Percentiles rank a stretch among this genome's conserved stretches.
These are phyloP conservation scores for Fratercula arctica DNA, from an alignment of 2,797 vertebrate species.

Conservation along the genomic window DNA sequence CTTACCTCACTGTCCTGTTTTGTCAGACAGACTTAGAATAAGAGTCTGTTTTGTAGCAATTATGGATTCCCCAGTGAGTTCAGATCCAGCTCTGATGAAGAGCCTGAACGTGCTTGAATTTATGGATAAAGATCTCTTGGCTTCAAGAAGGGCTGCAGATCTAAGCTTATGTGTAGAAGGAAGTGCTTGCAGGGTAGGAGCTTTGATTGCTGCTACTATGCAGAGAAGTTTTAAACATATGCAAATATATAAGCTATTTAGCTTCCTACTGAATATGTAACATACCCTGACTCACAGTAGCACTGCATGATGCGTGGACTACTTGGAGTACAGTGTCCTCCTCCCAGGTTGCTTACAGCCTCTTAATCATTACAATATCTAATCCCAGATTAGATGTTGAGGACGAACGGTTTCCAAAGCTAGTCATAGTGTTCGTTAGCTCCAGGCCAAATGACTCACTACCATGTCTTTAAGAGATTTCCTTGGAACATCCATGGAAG, in stretches of 20 bases:
- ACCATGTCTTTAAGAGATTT: slow-evolving; percentile 23
- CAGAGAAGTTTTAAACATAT: neutral
- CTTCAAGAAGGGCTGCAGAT: neutral
- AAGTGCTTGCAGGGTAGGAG: neutral
- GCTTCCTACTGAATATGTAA: neutral
- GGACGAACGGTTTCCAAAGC: neutral
- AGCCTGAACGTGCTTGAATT: neutral
- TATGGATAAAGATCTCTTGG: neutral
- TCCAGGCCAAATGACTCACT: neutral
- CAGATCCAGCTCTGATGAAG: neutral
- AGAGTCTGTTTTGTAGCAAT: neutral
- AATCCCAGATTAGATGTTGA: slow-evolving; percentile 25
- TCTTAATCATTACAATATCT: neutral
- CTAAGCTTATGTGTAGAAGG: neutral
- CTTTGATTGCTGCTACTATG: neutral
- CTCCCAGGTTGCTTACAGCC: neutral
- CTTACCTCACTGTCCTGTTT: neutral
- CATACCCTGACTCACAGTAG: neutral
- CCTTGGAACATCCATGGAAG: neutral
- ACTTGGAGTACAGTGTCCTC: neutral
- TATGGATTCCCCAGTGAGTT: neutral
- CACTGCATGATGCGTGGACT: fast-evolving
- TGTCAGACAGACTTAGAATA: neutral
- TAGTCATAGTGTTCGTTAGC: neutral
- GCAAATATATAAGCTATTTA: neutral